Conservation (phyloP, 1,140 invertebrate genomes). For the Acyrthosiphon pisum region DNA sequence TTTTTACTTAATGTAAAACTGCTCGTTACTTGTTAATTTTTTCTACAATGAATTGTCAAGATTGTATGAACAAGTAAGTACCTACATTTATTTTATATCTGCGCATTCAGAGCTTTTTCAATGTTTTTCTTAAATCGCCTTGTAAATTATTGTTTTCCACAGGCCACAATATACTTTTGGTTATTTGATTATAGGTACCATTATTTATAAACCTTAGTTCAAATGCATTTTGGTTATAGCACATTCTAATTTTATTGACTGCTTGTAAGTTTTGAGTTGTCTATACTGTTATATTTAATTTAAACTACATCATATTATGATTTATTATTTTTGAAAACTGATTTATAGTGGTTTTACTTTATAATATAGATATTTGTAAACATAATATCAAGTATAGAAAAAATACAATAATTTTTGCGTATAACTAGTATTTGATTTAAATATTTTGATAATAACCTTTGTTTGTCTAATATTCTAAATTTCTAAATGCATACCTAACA, state of each 20-base stretch:
- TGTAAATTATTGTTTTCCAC: not conserved
- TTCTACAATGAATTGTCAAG: too few relatives aligned
- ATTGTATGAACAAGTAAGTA: too few relatives aligned
- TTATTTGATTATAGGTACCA: not conserved
- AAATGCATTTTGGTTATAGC: not conserved
- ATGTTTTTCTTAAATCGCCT: not conserved
- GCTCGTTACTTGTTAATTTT: too few relatives aligned
- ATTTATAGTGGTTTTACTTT: not conserved
- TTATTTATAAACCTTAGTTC: not conserved
- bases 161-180: not conserved
- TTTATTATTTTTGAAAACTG: not conserved
- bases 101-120: not conserved
- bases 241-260: not conserved
- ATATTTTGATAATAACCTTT: not conserved
- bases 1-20: too few relatives aligned
- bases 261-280: not conserved
- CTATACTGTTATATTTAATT: not conserved
- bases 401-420: not conserved
- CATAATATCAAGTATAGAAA: not conserved
- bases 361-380: not conserved
- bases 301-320: not conserved
- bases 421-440: not conserved
- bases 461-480: not conserved
- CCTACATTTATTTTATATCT: not conserved
- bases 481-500: too few relatives aligned